Evolutionary conservation across 1,140 invertebrate genomes (phyloP).

Genomic region (Tetragnatha versicolor): DNA sequence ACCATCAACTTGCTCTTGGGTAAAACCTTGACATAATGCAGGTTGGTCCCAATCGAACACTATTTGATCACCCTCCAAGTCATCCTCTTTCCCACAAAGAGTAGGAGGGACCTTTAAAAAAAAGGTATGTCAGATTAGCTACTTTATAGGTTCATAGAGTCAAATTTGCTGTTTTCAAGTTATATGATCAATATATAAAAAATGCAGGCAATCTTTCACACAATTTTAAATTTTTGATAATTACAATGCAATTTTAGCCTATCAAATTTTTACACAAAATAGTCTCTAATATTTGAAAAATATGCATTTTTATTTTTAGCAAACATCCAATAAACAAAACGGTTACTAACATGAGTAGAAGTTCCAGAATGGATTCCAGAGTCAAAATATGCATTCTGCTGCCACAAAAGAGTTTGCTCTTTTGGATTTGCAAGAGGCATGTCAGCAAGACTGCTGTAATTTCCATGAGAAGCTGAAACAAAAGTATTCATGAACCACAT

Average conservation of each 20-base stretch:
- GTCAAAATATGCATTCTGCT: conserved; percentile 93
- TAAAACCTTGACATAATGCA: conserved; percentile 84
- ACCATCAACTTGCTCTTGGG: conserved; percentile 95
- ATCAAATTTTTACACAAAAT: too few species aligned
- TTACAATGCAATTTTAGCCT: too few species aligned
- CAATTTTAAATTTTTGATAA: too few species aligned
- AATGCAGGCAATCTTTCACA: too few species aligned
- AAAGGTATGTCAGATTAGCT: too few species aligned
- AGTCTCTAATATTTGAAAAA: too few species aligned
- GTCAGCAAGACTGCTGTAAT: conserved; percentile 76
- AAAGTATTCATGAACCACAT: background rate
- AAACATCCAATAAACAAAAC: too few species aligned
- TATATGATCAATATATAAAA: too few species aligned
- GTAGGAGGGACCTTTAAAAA: conserved; percentile 49
- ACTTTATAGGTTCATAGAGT: too few species aligned
- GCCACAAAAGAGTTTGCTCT: conserved; percentile 94
- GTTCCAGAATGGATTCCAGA: conserved; percentile 96
- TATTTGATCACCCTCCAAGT: conserved; percentile 69
- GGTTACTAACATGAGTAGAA: conserved; percentile 80
- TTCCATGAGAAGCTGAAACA: conserved; percentile 79
- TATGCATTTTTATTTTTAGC: too few species aligned
- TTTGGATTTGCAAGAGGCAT: conserved; percentile 81
- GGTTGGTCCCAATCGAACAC: conserved; percentile 91
- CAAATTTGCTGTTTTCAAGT: too few species aligned
- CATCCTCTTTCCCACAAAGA: conserved; percentile 58